phyloP scores from a whole-genome alignment of 2,888 invertebrate genomes.

The Clistopyga incitator region DNA sequence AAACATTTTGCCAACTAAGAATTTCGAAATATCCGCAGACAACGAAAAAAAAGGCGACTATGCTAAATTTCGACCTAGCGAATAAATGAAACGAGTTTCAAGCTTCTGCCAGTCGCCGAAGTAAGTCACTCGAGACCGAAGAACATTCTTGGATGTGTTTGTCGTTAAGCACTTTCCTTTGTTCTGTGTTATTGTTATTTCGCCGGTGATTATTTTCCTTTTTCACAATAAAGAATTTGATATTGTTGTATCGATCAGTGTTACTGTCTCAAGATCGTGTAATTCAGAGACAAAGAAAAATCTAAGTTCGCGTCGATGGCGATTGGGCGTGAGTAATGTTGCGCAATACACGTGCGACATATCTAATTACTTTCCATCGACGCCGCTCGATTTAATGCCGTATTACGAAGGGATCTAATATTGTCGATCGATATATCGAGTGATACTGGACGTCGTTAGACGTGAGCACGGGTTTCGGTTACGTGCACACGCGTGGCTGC shows the following conservation, averaged over 20 bases:
- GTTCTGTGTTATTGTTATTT: not conserved
- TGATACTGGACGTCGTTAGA: not conserved
- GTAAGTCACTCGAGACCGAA: not conserved
- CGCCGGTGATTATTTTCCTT: conserved; percentile 1
- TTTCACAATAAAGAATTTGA: not conserved
- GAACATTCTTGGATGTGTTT: not conserved
- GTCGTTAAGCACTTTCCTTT: not conserved
- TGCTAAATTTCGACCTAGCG: not conserved
- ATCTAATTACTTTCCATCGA: conserved; percentile 47
- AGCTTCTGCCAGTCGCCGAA: not conserved
- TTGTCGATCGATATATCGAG: conserved; percentile 6
- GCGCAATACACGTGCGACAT: conserved; percentile 29
- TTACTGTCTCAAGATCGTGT: conserved; percentile 5
- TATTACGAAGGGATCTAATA: not conserved
- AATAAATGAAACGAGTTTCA: not conserved
- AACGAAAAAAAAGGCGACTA: not conserved
- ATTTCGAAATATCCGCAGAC: not conserved
- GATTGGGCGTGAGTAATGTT: conserved; percentile 13
- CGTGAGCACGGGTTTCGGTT: not conserved
- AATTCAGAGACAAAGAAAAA: not conserved
- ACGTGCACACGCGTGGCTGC: not conserved
- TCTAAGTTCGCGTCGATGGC: not conserved
- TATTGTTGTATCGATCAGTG: not conserved
- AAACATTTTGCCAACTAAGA: not conserved
- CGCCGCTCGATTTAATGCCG: conserved; percentile 9